Percentiles rank a stretch among this genome's conserved stretches.
Conservation (phyloP, 2,797 vertebrate species). For the Lateolabrax maculatus region DNA sequence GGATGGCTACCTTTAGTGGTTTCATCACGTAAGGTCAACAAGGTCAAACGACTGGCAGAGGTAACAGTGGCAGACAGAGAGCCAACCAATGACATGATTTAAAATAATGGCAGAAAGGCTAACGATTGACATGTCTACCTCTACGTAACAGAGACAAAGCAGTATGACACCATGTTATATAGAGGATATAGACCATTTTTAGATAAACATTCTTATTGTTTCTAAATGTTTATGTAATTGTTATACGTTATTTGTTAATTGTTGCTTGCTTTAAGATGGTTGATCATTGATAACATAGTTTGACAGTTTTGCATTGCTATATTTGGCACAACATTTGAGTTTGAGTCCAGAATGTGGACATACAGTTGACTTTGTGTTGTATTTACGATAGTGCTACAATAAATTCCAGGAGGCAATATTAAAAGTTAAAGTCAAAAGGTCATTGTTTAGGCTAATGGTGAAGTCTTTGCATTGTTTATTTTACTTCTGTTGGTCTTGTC, state of each 20-base stretch:
- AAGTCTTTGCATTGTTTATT: constrained; percentile 24
- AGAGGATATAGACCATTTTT: background rate
- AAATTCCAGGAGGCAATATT: background rate
- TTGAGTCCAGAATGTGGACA: background rate
- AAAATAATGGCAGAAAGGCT: constrained; percentile 23
- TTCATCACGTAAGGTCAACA: constrained; percentile 36
- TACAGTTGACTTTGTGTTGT: background rate
- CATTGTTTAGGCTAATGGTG: constrained; percentile 12
- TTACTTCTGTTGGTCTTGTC: background rate
- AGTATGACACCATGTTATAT: background rate
- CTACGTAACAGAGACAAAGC: background rate
- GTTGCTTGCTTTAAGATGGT: constrained; percentile 12
- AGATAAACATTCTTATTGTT: background rate
- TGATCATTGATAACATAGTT: background rate
- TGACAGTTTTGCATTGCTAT: background rate
- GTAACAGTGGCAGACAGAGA: constrained; percentile 37
- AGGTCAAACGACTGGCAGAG: constrained; percentile 37
- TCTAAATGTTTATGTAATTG: background rate
- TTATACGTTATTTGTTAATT: constrained; percentile 1
- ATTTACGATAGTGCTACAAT: background rate
- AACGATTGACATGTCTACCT: constrained; percentile 1
- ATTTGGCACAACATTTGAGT: background rate
- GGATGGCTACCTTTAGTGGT: constrained; percentile 47
- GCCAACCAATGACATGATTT: constrained; percentile 27
- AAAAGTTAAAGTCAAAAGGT: background rate